Evolutionary conservation across 2,888 invertebrate genomes (phyloP).

Genomic region (Chaitophorus viminalis): DNA sequence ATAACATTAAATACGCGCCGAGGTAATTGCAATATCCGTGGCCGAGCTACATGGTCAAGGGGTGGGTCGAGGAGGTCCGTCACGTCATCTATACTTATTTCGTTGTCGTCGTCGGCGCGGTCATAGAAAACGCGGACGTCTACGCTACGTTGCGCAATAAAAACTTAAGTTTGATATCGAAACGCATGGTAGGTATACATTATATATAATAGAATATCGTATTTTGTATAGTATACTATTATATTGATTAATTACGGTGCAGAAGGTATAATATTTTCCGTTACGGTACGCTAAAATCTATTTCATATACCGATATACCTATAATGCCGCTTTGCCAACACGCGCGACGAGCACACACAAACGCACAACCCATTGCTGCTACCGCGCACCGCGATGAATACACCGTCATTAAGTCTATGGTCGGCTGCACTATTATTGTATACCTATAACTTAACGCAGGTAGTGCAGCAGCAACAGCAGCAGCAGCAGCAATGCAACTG

Average conservation of each 20-base stretch:
- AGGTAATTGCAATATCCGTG: conserved; percentile 26
- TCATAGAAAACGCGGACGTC: neutral
- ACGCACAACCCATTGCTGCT: no score
- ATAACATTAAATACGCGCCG: neutral
- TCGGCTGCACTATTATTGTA: conserved; percentile 8
- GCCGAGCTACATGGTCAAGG: neutral
- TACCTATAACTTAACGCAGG: neutral
- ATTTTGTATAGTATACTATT: neutral
- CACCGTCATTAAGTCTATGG: conserved; percentile 27
- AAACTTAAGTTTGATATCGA: neutral
- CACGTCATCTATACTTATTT: conserved; percentile 3
- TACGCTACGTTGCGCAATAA: neutral
- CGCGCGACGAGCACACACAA: neutral
- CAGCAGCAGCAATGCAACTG: neutral
- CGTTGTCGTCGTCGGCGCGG: neutral
- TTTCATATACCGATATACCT: neutral
- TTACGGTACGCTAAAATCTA: neutral
- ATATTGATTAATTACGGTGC: neutral
- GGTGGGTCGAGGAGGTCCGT: neutral
- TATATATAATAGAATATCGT: no score
- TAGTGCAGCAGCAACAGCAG: neutral
- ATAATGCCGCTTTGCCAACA: neutral
- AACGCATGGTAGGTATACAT: neutral
- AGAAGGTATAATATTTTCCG: neutral
- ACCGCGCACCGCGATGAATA: conserved; percentile 13